Percentiles rank a stretch among this genome's conserved stretches.
Conservation (phyloP, 2,888 invertebrate species). For the Hirtodrosophila alboralis region DNA sequence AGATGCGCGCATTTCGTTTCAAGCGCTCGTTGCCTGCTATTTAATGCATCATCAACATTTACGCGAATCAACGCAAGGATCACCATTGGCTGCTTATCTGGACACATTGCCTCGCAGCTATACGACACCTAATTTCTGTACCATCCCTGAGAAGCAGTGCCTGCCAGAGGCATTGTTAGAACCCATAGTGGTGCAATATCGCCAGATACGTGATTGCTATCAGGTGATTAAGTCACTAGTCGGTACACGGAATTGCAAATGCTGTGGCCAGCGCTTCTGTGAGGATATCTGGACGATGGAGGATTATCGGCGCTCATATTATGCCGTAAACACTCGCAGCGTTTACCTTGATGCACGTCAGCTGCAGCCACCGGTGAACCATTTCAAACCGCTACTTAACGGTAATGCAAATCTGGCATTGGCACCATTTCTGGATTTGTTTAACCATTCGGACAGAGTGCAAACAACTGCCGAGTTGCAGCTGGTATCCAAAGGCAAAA, state of each 20-base stretch:
- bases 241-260: conserved; percentile 57
- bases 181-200: conserved; percentile 85
- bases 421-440: conserved; percentile 94
- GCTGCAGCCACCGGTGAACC: conserved; percentile 82
- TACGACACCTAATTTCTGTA: conserved; percentile 89
- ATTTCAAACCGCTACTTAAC: conserved; percentile 83
- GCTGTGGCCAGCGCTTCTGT: conserved; percentile 84
- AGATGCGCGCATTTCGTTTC: conserved; percentile 86
- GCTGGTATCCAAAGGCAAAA: neutral
- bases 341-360: conserved; percentile 88
- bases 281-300: conserved; percentile 85
- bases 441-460: conserved; percentile 91
- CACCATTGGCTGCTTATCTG: conserved; percentile 88
- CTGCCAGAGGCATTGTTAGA: conserved; percentile 86
- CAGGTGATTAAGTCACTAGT: conserved; percentile 52
- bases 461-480: conserved; percentile 85
- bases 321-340: conserved; percentile 93
- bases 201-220: conserved; percentile 83
- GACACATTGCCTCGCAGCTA: conserved; percentile 88
- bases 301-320: conserved; percentile 91
- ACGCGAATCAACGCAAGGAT: conserved; percentile 72
- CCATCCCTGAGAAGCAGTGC: conserved; percentile 85
- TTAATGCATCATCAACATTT: conserved; percentile 88
- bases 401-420: conserved; percentile 89
- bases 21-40: conserved; percentile 90